These are phyloP conservation scores for Eriosoma lanigerum DNA, from an alignment of 1,140 invertebrate species.

Conservation along the genomic window DNA sequence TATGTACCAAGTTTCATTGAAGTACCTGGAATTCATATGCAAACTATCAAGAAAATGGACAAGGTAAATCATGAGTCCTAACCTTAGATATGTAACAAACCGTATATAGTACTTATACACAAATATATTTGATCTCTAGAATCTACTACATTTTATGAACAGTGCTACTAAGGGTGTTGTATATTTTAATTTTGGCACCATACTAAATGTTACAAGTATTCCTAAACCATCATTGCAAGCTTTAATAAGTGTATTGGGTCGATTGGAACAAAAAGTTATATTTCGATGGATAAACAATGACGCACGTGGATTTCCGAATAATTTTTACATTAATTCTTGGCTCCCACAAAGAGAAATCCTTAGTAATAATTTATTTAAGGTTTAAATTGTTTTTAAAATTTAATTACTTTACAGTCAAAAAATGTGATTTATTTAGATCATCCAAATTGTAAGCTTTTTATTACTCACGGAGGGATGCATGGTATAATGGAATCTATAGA, in stretches of 20 bases:
- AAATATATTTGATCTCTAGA: slow-evolving; percentile 7
- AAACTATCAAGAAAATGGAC: slow-evolving; percentile 55
- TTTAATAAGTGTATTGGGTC: slow-evolving; percentile 26
- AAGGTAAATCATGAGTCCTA: too few species aligned
- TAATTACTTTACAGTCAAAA: too few species aligned
- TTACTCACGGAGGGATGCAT: slow-evolving; percentile 63
- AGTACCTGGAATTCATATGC: slow-evolving; percentile 64
- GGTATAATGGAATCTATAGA: slow-evolving; percentile 61
- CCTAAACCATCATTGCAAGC: not conserved
- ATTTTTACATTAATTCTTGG: slow-evolving; percentile 47
- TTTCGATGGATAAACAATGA: slow-evolving; percentile 45
- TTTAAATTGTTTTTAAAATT: too few species aligned
- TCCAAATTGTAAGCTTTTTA: slow-evolving; percentile 60
- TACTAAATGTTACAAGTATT: slow-evolving; percentile 16
- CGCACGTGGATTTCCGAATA: slow-evolving; percentile 1
- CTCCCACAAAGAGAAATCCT: slow-evolving; percentile 48
- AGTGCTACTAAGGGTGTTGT: slow-evolving; percentile 54
- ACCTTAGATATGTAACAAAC: too few species aligned
- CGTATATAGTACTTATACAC: too few species aligned
- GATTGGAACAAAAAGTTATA: slow-evolving; percentile 20
- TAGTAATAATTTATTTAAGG: not conserved
- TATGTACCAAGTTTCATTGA: slow-evolving; percentile 62
- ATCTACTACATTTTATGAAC: slow-evolving; percentile 54
- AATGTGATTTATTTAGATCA: slow-evolving; percentile 57
- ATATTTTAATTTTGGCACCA: slow-evolving; percentile 55